Base-by-base conservation (phyloP, 1,140 invertebrate species). In the Ephestia elutella region DNA sequence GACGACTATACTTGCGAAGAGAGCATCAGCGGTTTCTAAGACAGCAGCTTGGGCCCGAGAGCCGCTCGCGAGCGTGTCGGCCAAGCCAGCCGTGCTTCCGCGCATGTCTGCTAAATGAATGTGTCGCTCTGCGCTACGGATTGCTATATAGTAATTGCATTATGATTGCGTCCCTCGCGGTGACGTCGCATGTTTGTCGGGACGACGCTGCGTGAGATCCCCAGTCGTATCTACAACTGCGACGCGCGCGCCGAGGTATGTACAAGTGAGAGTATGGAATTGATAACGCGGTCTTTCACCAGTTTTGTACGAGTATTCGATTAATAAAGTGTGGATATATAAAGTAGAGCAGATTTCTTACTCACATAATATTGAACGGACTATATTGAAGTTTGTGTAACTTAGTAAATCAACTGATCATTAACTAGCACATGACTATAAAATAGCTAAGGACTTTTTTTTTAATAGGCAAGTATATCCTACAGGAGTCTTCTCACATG, bases 1-100 rank as follows among this genome's bases (percentile, higher is more conserved):
- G 5, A 95, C 91, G 10, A 96, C 88, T 0, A 92, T 73, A 49
- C 92, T 91, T 5, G 95, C 93, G 70, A 96, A 91, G 13, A 94
- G 69, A 11, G 90, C 90, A 78, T 96, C 95, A 48, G 95, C 80
- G 49, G 93, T 71, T 11, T 91, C 91, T 17, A 95, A 89, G 5
- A 94, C 84, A 1, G 90, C 86, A 65, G 92, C 90, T 78, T 92
- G 90, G 55, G 83, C 66, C 75, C 87, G 71, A 75, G 80, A 85
- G 65, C 86, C 80, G 72, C 87, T 80, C 71, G 80, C 68, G 68
- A 90, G 80, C 59, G 90, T 87, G 69, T 90, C 89, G 28, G 89
- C 85, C 60, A 91, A 75, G 15, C 90, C 91, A 54, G 90, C 91
- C 57, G 89, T 91, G 80, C 91, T 92, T 72, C 90, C 91, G 70